Base-by-base conservation (phyloP, 2,888 invertebrate genomes). In the Diarsia mendica region DNA sequence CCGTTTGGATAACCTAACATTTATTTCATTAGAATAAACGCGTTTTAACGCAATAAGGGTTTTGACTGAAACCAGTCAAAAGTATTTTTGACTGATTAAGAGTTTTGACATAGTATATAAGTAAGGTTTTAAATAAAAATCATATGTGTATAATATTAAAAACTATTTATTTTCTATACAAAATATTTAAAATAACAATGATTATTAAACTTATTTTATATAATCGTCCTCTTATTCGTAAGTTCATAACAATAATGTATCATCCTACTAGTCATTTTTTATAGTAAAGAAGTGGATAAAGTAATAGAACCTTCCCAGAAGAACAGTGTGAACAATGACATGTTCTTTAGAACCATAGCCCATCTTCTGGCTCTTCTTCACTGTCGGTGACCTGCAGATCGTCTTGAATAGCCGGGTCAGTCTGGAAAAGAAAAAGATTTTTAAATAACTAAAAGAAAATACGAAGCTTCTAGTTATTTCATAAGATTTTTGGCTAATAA, bases 341-440 rank as follows among this genome's bases (percentile, higher is more conserved):
- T 49, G 28, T 44, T 48, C 3, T 65, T 71, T 95, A 96, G 87
- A 97, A 97, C 96, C 96, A 97, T 13, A 96, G 87, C 11, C 96
- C 96, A 67, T 96, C 96, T 89, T 96, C 96, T 0, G 95, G 91
- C 79, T 96, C 96, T 64, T 96, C 96, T 82, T 96, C 96, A 84
- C 96, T 96, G 86, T 96, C 96, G 0, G 96, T 95, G n/a, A 96
- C 96, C 88, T 95, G 96, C 1, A 96, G 90, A 78, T 96, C 96
- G 80, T 97, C 96, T 90, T 96, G 96, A 78, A 97, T 96, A 0
- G 95, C 96, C 5, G 96, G 96, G 6, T 96, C 96, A 71, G 95
- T 95, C 96, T 97, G 90, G 3, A 88, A 91, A 73, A 78, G 75
- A 78, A 82, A 20, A 65, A 66, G 61, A 1, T 13, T 23, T 46